Base-by-base conservation (phyloP, 2,888 invertebrate genomes). In the Dendrolimus pini region DNA sequence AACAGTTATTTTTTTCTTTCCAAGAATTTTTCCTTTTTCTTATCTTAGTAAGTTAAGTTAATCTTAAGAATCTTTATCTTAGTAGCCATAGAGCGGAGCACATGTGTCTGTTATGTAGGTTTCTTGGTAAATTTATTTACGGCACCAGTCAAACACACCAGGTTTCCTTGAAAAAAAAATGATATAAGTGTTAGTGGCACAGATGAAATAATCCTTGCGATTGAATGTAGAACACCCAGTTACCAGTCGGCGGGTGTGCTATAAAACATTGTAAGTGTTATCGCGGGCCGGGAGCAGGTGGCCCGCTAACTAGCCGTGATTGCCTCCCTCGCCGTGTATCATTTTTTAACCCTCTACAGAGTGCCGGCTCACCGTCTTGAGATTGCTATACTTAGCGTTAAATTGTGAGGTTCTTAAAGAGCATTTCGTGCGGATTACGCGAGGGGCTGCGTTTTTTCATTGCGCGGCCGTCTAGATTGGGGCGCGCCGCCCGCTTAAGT, bases 321-420 rank as follows among this genome's bases (percentile, higher is more conserved):
- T 84, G 76, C 78, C 74, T 70, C 72, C 68, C 63, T 62, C 59
- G 61, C 65, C 76, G 80, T 85, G 81, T 85, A 87, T 87, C 83
- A 85, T 85, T 85, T 88, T 87, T 85, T 84, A 85, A 85, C 80
- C 83, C 83, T 78, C 84, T 82, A 79, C 67, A 65, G 68, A 80
- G 68, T 69, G 75, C 77, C 72, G 75, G 76, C 78, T 82, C 75
- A 79, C 80, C 80, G 77, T 78, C 81, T 82, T 79, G 75, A 85
- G 85, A 89, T 86, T 83, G 85, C 84, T 80, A 83, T 85, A 85
- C 88, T 89, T 86, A 88, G 80, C 83, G 86, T 88, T 87, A 89
- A 89, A 89, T 89, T 84, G 84, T 83, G 77, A 77, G 80, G 79
- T 78, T 80, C 79, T 86, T 85, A 82, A 85, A 82, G 80, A 83